Percentiles rank a stretch among this genome's conserved stretches.
phyloP scores from a whole-genome alignment of 2,888 invertebrate species.

The Pogonocherus hispidulus region DNA sequence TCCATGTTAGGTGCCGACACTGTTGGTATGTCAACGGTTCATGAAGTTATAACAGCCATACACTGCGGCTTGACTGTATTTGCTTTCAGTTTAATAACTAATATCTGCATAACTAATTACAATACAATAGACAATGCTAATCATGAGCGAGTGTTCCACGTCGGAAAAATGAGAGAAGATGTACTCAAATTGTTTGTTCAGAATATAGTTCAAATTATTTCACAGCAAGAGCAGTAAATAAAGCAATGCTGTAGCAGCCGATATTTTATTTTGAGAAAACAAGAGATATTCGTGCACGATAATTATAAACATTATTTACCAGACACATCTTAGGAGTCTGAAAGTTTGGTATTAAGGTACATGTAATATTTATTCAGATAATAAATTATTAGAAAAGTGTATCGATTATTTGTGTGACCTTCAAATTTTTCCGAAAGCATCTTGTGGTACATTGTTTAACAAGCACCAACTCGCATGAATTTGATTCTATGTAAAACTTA shows the following conservation, averaged over 20 bases:
- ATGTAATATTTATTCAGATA: too few relatives aligned
- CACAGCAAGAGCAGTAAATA: not conserved
- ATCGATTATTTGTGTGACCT: too few relatives aligned
- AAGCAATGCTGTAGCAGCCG: not conserved
- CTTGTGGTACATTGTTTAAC: too few relatives aligned
- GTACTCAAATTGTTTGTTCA: slow-evolving; percentile 12
- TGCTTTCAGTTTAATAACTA: slow-evolving; percentile 95
- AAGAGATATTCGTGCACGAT: not conserved
- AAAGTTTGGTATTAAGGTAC: not conserved
- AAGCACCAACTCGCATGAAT: too few relatives aligned
- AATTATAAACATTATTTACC: too few relatives aligned
- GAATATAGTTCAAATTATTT: slow-evolving; percentile 14
- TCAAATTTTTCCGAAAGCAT: too few relatives aligned
- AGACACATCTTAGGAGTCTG: not conserved
- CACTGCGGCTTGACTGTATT: slow-evolving; percentile 94
- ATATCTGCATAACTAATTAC: slow-evolving; percentile 87
- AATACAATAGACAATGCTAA: slow-evolving; percentile 82
- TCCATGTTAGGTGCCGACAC: slow-evolving; percentile 86
- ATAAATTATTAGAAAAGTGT: too few relatives aligned
- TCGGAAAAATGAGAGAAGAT: slow-evolving; percentile 71
- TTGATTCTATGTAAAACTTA: too few relatives aligned
- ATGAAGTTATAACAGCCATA: slow-evolving; percentile 87
- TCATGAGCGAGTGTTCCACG: slow-evolving; percentile 86
- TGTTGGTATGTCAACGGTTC: slow-evolving; percentile 86
- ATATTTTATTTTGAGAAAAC: not conserved